phyloP scores from a whole-genome alignment of 2,113 vertebrate species.

The Jacana jacana region DNA sequence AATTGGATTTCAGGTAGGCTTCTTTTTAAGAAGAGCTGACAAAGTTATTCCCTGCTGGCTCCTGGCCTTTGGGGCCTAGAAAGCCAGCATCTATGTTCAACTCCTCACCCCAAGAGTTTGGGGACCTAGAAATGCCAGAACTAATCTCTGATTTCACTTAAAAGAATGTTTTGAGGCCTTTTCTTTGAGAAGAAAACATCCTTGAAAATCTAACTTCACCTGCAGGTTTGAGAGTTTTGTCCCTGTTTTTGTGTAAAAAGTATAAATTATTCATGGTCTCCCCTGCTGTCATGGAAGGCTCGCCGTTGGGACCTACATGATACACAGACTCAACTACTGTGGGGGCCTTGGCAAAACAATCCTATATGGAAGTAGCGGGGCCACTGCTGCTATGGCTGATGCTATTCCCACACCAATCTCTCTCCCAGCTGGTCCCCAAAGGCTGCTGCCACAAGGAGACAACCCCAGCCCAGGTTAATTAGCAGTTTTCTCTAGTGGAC shows the following conservation, averaged over 20 bases:
- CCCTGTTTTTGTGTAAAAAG: constrained; percentile 28
- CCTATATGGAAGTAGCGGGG: not conserved
- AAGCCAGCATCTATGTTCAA: constrained; percentile 27
- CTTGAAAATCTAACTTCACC: constrained; percentile 4
- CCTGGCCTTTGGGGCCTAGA: constrained; percentile 47
- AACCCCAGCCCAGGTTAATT: not conserved
- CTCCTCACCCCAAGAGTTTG: constrained; percentile 29
- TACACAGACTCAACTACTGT: not conserved
- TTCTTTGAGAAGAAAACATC: constrained; percentile 45
- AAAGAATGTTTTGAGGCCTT: constrained; percentile 42
- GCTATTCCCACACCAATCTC: not conserved
- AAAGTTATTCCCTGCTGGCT: constrained; percentile 60
- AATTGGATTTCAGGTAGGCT: constrained; percentile 67
- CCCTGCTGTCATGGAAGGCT: not conserved
- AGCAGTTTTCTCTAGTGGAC: constrained; percentile 10
- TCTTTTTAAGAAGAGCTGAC: constrained; percentile 52
- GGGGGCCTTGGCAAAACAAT: not conserved
- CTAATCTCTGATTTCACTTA: constrained; percentile 36
- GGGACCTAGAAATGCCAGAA: constrained; percentile 48
- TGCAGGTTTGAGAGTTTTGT: constrained; percentile 47
- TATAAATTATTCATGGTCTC: constrained; percentile 26
- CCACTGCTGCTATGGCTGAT: not conserved
- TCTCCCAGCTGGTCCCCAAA: not conserved
- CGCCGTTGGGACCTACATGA: not conserved
- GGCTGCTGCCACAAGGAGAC: constrained; percentile 7